Percentiles rank a stretch among this genome's conserved stretches.
Conservation (phyloP, 2,888 invertebrate species). For the Polyommatus icarus region DNA sequence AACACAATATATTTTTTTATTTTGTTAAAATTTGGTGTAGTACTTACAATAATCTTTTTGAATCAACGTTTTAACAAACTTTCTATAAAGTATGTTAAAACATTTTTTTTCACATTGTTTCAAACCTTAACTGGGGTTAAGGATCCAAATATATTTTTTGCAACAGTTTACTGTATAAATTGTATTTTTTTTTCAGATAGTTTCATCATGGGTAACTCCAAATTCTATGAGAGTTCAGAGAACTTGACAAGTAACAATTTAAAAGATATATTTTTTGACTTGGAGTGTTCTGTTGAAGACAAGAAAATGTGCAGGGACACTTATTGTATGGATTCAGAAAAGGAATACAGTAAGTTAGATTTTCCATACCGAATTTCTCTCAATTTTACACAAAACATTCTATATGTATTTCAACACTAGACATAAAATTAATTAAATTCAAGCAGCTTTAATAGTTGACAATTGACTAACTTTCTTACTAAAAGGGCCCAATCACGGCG, state of each 20-base stretch:
- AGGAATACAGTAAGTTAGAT: conserved; percentile 77
- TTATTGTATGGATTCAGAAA: conserved; percentile 85
- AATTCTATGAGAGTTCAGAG: conserved; percentile 80
- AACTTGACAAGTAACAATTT: conserved; percentile 63
- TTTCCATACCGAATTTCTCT: no score
- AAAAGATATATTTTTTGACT: conserved; percentile 90
- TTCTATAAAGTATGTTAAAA: no score
- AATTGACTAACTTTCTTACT: no score
- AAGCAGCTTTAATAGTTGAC: no score
- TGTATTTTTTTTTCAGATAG: conserved; percentile 54
- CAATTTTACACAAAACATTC: no score
- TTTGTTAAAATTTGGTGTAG: not conserved
- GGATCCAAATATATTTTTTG: not conserved
- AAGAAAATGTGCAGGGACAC: conserved; percentile 88
- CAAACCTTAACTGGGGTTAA: no score
- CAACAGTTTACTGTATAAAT: not conserved
- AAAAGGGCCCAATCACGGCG: no score
- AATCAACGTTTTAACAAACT: not conserved
- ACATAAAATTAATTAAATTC: no score
- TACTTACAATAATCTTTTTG: not conserved
- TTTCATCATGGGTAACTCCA: conserved; percentile 79
- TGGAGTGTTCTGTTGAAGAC: conserved; percentile 93
- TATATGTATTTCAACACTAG: no score
- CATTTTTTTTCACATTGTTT: no score
- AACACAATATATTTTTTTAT: not conserved